A percentile compares a stretch with the other conserved stretches of the same genome.
These are phyloP conservation scores for sheep (Ovis aries) DNA, from an alignment of 2,113 vertebrate genomes.

Conservation along the genomic window ARS-UI_Ramb_v3.0 NC_056059.1:17936501-17937000, in stretches of 20 bases:
- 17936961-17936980: background rate
- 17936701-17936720: background rate
- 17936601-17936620: background rate
- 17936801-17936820: background rate
- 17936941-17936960: background rate
- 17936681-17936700: background rate
- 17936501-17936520: background rate
- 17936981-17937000: background rate
- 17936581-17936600: background rate
- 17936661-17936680: background rate
- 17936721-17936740: background rate
- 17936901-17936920: background rate
- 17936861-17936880: background rate
- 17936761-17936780: background rate
- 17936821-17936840: background rate
- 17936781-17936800: background rate
- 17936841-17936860: background rate
- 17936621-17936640: background rate
- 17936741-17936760: background rate
- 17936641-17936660: background rate
- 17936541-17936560: background rate
- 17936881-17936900: background rate
- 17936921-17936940: background rate
- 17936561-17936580: background rate
- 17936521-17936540: background rate